These are phyloP conservation scores for Nemapogon koenigi DNA, from an alignment of 2,888 invertebrate genomes.

Conservation along the genomic window DNA sequence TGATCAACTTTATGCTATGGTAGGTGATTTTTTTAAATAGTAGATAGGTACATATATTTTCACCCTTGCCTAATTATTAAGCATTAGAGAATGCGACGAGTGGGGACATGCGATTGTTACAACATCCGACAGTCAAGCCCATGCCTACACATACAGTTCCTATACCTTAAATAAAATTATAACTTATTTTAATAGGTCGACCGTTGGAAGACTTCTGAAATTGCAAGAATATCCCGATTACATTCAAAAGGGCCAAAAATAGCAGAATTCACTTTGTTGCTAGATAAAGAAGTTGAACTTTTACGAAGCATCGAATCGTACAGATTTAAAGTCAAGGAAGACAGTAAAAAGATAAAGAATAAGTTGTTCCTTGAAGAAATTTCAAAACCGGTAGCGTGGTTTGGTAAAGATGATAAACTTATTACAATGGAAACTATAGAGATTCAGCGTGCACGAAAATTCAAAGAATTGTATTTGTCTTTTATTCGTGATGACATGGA, in stretches of 20 bases:
- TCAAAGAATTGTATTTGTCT: constrained; percentile 75
- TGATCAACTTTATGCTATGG: constrained; percentile 73
- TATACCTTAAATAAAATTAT: background rate
- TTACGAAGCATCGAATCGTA: constrained; percentile 73
- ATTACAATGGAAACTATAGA: constrained; percentile 84
- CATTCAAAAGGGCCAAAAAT: constrained; percentile 73
- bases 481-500: constrained; percentile 65
- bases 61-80: no score
- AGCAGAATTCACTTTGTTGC: constrained; percentile 71
- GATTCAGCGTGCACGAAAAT: constrained; percentile 78
- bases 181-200: constrained; percentile 52
- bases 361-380: constrained; percentile 70
- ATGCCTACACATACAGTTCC: no score
- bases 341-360: constrained; percentile 65
- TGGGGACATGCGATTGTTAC: no score
- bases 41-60: background rate
- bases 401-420: constrained; percentile 71
- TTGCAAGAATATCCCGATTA: constrained; percentile 66
- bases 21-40: constrained; percentile 21
- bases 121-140: no score
- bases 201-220: constrained; percentile 70
- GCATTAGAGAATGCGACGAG: no score
- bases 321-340: constrained; percentile 65
- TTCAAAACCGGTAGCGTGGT: constrained; percentile 78
- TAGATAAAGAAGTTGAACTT: constrained; percentile 77